These are phyloP conservation scores for Temnothorax curvispinosus DNA, from an alignment of 1,140 invertebrate species.

Conservation along the genomic window DNA sequence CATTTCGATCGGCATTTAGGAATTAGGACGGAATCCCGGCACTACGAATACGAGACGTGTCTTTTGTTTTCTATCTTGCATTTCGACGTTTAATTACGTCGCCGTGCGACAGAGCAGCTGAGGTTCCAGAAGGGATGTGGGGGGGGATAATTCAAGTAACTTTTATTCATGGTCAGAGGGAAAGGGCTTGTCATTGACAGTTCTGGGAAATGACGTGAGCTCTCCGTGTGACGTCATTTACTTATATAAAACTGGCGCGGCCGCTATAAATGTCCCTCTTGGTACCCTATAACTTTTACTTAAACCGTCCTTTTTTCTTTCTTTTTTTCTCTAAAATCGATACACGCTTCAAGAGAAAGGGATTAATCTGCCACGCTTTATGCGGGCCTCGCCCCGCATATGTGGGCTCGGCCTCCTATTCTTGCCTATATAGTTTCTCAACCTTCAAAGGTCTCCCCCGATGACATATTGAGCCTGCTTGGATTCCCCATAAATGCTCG, in stretches of 20 bases:
- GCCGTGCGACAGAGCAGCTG: neutral
- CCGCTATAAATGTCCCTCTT: conserved; percentile 6
- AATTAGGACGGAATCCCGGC: neutral
- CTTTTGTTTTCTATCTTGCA: neutral
- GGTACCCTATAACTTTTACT: conserved; percentile 49
- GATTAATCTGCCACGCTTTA: conserved; percentile 39
- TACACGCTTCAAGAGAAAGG: neutral
- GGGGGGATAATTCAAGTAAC: neutral
- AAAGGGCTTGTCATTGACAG: conserved; percentile 24
- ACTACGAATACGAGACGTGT: neutral
- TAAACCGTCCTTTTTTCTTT: conserved; percentile 10
- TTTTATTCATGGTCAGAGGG: neutral
- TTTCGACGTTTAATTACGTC: neutral
- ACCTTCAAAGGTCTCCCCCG: conserved; percentile 47
- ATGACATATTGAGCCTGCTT: conserved; percentile 38
- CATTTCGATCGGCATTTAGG: neutral
- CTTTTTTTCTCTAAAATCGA: conserved; percentile 24
- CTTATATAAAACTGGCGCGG: conserved; percentile 1
- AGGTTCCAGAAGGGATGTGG: neutral
- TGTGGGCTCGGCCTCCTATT: neutral
- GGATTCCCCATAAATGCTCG: conserved; percentile 38
- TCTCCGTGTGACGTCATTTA: conserved; percentile 18
- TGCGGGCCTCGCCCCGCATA: neutral
- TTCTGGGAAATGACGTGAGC: conserved; percentile 10
- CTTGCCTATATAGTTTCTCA: conserved; percentile 33